Base-by-base conservation (phyloP, 2,113 vertebrate genomes). In the Pipra filicauda region DNA sequence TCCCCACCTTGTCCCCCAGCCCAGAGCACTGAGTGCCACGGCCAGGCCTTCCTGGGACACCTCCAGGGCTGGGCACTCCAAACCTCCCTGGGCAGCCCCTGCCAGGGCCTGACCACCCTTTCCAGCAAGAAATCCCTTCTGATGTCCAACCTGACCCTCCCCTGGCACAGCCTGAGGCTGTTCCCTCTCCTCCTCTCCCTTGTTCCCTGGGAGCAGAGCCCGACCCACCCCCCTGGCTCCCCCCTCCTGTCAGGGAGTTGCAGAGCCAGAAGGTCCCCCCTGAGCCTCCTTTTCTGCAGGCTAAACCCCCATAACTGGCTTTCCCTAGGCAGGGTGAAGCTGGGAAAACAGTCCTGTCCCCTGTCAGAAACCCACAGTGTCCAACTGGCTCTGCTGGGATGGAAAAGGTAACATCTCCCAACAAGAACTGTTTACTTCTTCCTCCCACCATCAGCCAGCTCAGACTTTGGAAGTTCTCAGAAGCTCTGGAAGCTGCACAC, bases 401-500 rank as follows among this genome's bases (percentile, higher is more conserved):
- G 69, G 66, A 70, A 84, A 80, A 85, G 5, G 0, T 41, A 91
- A 30, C 61, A 48, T 43, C 37, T 91, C 90, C 74, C 75, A 22
- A 13, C 33, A 41, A 65, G 72, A 79, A 58, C 72, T 41, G 79
- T 77, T 93, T 91, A 48, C 64, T 57, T 44, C 73, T 79, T 62
- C 35, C 78, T 95, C 89, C 90, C 95, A 94, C 35, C 88, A 33
- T 33, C 90, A 61, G 93, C 70, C 76, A 78, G 90, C 21, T 64
- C 37, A 33, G 70, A 15, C 48, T 70, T 81, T 83, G 91, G 77
- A 94, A 92, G 92, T 85, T 92, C 95, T 94, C 88, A 82, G 95
- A 78, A 95, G 96, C 91, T 87, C 92, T 93, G 91, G 92, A 96
- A 94, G 69, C 93, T 65, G 76, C 54, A 7, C 62, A 39, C 30